These are phyloP conservation scores for Xanthorhoe spadicearia DNA, from an alignment of 2,888 invertebrate genomes.

Conservation along the genomic window DNA sequence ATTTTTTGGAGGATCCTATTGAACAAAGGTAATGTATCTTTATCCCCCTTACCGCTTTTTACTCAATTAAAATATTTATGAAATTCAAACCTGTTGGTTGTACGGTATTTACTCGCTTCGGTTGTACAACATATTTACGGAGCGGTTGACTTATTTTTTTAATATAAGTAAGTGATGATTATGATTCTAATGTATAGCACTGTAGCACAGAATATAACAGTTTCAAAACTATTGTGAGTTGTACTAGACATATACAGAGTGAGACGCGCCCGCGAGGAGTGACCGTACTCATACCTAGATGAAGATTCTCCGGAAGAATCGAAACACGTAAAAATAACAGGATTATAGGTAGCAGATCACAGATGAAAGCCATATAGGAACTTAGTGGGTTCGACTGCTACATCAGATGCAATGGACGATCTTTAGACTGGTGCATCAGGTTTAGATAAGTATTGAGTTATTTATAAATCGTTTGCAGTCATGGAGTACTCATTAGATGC, in stretches of 20 bases:
- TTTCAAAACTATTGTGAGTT: no score
- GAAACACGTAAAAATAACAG: no score
- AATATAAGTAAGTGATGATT: no score
- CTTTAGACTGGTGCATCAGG: not conserved
- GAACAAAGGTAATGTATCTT: slow-evolving; percentile 11
- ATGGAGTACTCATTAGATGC: not conserved
- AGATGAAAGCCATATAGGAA: not conserved
- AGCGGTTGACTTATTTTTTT: no score
- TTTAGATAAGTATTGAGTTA: not conserved
- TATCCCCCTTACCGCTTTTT: slow-evolving; percentile 2
- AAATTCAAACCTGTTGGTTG: not conserved
- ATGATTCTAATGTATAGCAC: no score
- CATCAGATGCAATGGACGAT: not conserved
- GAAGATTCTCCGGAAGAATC: no score
- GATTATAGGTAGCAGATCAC: not conserved
- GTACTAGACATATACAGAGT: no score
- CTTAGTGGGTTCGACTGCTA: not conserved
- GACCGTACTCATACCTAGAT: no score
- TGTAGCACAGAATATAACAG: no score
- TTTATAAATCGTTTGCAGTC: not conserved
- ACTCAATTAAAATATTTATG: not conserved
- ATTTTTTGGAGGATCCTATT: not conserved
- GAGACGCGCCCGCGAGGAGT: no score
- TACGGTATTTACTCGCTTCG: no score
- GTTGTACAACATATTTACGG: no score